Percentiles rank a stretch among this genome's conserved stretches.
Evolutionary conservation across 2,888 invertebrate genomes (phyloP).

Genomic region (Ellobium chinense): DNA sequence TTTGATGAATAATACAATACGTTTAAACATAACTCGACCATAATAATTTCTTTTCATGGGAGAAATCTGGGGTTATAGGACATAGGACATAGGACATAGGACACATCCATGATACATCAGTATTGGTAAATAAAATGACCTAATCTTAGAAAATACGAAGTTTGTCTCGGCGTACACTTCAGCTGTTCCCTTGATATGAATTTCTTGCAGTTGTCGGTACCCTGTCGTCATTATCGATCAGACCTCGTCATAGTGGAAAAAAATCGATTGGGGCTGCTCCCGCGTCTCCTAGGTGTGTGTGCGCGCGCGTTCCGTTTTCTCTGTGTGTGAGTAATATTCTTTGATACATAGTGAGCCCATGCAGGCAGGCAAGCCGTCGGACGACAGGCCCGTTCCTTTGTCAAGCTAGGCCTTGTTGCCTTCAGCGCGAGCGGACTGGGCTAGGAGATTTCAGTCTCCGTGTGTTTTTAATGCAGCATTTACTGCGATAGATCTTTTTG

Average conservation of each 20-base stretch:
- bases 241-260: conserved; percentile 18
- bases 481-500: too few relatives aligned
- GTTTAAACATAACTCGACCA: too few relatives aligned
- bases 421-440: not conserved
- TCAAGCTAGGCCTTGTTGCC: conserved; percentile 22
- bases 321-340: conserved; percentile 13
- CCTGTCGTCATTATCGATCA: conserved; percentile 36
- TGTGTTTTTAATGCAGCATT: not conserved
- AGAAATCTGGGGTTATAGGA: too few relatives aligned
- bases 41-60: too few relatives aligned
- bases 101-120: too few relatives aligned
- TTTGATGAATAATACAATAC: too few relatives aligned
- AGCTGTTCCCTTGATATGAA: not conserved
- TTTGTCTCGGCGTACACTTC: too few relatives aligned
- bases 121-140: too few relatives aligned
- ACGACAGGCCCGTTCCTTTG: conserved; percentile 27
- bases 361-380: not conserved
- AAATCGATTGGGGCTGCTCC: conserved; percentile 30
- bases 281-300: conserved; percentile 29
- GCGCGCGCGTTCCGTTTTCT: conserved; percentile 8
- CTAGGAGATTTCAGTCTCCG: not conserved
- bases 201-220: conserved; percentile 12
- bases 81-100: too few relatives aligned
- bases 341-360: conserved; percentile 14
- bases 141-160: too few relatives aligned